Base-by-base conservation (phyloP, 2,888 invertebrate genomes). In the Trachelus iudaicus region DNA sequence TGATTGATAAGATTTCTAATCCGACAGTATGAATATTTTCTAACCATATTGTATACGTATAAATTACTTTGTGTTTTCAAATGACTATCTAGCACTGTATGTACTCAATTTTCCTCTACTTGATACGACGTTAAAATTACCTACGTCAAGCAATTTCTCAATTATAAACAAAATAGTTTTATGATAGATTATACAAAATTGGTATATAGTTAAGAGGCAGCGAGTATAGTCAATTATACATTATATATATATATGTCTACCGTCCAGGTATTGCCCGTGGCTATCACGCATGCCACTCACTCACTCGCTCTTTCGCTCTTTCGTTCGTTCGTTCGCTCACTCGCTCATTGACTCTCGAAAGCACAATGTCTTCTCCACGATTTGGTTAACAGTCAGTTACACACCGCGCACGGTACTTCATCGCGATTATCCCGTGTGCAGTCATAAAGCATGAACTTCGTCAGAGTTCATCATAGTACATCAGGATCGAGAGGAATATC, bases 391-490 rank as follows among this genome's bases (percentile, higher is more conserved):
- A 87, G 87, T 86, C 85, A 82, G 80, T 80, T 79, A 83, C 79
- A 84, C 85, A 86, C 86, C 86, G 83, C 82, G 83, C 82, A 83
- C 84, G 84, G 85, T 84, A 83, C 81, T 82, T 84, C 82, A 81
- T 79, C 31, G 56, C 56, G 56, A 23, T 56, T 56, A 56, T 56
- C 23, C 23, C 23, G 23, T 56, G 56, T 56, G 9, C 56, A 56
- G 56, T 9, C 56, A 56, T 23, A 56, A 23, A 56, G 56, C 56
- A 23, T 56, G 23, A 23, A 56, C 23, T 56, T 23, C 0, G 9
- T 6, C 9, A 23, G 23, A 56, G 23, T 56, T 56, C 56, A 23
- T 9, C 1, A 9, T 23, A 56, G 56, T 23, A 56, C 56, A 15
- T 15, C 40, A 15, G 4, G 6, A 15, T 40, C 40, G 6, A 40